A percentile compares a stretch with the other conserved stretches of the same genome.
phyloP scores from a whole-genome alignment of 2,797 vertebrate species.

The Manis crassicaudata region DNA sequence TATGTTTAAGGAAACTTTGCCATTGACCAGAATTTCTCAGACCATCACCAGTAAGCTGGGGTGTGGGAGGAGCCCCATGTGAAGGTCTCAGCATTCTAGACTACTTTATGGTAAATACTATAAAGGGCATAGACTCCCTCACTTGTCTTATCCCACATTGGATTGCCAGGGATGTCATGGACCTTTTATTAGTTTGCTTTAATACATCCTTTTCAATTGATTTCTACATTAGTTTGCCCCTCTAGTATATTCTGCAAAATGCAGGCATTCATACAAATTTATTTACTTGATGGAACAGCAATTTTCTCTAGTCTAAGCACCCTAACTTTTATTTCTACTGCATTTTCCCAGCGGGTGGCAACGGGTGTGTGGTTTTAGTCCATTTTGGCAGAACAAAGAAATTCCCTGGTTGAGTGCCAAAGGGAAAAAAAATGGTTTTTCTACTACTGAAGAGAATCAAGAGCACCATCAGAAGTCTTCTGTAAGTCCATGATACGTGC shows the following conservation, averaged over 20 bases:
- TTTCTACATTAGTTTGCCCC: not conserved
- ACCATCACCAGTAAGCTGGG: not conserved
- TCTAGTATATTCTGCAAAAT: slow-evolving; percentile 22
- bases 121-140: not conserved
- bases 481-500: not conserved
- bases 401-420: slow-evolving; percentile 15
- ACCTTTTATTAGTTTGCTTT: not conserved
- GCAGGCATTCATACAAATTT: not conserved
- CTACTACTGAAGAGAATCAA: not conserved
- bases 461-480: not conserved
- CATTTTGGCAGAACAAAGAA: slow-evolving; percentile 30
- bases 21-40: not conserved
- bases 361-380: not conserved
- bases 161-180: not conserved
- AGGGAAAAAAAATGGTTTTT: not conserved
- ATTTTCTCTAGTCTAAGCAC: not conserved
- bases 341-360: slow-evolving; percentile 15
- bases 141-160: not conserved
- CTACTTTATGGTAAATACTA: not conserved
- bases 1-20: not conserved
- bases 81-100: not conserved
- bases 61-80: not conserved
- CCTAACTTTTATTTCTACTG: slow-evolving; percentile 29
- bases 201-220: not conserved
- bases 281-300: not conserved